Evolutionary conservation across 2,797 vertebrate genomes (phyloP).

Genomic region (Scleropages formosus): DNA sequence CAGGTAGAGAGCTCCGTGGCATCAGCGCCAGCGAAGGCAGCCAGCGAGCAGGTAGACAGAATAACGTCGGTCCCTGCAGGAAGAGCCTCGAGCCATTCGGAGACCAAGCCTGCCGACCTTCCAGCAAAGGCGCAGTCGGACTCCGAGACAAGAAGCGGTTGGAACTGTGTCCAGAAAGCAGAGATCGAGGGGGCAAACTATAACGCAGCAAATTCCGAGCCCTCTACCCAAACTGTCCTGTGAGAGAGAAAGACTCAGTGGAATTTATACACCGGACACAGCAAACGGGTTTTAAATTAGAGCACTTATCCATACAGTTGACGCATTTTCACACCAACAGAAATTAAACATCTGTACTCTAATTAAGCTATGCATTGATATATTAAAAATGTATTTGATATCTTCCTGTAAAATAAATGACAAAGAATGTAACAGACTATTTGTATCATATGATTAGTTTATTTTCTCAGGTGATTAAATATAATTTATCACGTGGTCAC

Average conservation of each 20-base stretch:
- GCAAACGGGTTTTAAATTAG: slow-evolving; percentile 10
- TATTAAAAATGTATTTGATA: neutral
- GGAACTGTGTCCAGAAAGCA: slow-evolving; percentile 60
- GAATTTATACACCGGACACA: neutral
- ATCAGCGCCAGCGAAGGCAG: slow-evolving; percentile 55
- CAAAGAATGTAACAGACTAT: neutral
- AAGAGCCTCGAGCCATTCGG: slow-evolving; percentile 44
- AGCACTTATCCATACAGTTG: neutral
- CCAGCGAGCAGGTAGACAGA: slow-evolving; percentile 61
- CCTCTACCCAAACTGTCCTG: slow-evolving; percentile 64
- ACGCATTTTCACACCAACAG: neutral
- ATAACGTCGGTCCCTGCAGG: slow-evolving; percentile 49
- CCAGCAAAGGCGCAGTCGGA: slow-evolving; percentile 44
- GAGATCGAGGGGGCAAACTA: slow-evolving; percentile 54
- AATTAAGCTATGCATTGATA: neutral
- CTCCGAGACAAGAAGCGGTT: too few species aligned
- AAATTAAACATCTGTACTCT: neutral
- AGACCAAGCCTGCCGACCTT: slow-evolving; percentile 40
- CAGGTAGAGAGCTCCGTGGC: slow-evolving; percentile 65
- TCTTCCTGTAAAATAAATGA: neutral
- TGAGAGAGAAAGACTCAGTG: slow-evolving; percentile 43
- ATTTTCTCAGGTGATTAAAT: too few species aligned
- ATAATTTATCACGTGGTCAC: too few species aligned
- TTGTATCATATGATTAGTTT: neutral
- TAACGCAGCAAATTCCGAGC: slow-evolving; percentile 32